phyloP scores from a whole-genome alignment of 1,140 invertebrate species.

The Lordiphosa mommai region DNA sequence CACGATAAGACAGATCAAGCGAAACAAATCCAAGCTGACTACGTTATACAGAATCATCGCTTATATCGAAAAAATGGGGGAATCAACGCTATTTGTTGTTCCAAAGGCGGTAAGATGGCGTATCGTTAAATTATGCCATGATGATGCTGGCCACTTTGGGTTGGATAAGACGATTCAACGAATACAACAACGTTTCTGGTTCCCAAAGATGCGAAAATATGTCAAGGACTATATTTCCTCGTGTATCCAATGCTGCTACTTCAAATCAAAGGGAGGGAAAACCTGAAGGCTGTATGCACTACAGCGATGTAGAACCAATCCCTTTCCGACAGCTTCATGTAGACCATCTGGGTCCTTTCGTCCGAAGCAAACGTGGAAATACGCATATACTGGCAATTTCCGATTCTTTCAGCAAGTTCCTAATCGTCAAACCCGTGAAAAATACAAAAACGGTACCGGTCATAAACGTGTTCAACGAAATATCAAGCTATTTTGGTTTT shows the following conservation, averaged over 20 bases:
- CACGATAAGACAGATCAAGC: not conserved
- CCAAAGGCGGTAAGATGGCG: slow-evolving; percentile 1
- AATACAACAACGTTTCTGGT: not conserved
- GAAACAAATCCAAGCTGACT: not conserved
- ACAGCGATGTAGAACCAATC: no score
- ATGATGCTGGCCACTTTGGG: not conserved
- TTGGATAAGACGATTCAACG: not conserved
- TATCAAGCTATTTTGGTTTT: no score
- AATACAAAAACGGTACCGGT: no score
- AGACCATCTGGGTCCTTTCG: no score
- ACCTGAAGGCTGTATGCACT: not conserved
- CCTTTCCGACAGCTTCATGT: no score
- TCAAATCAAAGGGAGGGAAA: no score
- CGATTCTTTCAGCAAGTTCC: no score
- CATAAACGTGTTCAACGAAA: no score
- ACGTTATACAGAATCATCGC: not conserved
- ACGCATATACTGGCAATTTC: no score
- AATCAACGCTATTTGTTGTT: not conserved
- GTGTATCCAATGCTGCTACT: not conserved
- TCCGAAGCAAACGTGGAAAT: no score
- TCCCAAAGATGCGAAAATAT: slow-evolving; percentile 3
- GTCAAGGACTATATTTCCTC: not conserved
- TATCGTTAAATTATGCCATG: not conserved
- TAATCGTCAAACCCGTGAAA: no score
- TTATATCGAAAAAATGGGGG: not conserved